These are phyloP conservation scores for Ursus arctos DNA, from an alignment of 2,113 vertebrate species.

Conservation along the genomic window DNA sequence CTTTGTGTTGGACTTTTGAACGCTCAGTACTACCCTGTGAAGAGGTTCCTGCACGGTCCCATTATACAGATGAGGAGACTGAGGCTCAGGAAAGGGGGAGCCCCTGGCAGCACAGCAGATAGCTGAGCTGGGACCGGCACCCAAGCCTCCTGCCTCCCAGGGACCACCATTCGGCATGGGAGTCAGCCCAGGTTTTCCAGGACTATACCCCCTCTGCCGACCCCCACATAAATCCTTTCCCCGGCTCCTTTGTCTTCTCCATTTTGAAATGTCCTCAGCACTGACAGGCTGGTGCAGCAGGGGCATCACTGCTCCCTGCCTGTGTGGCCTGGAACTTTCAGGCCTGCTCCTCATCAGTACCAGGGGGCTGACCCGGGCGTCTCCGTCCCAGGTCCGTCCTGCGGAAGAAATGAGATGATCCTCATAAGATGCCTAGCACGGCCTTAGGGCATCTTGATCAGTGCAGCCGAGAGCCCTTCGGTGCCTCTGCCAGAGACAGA, in stretches of 20 bases:
- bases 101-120: neutral
- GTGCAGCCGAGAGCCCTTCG: neutral
- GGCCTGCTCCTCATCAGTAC: neutral
- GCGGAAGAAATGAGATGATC: neutral
- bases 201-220: neutral
- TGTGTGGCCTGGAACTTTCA: neutral
- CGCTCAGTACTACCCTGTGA: neutral
- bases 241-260: neutral
- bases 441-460: neutral
- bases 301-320: neutral
- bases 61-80: neutral
- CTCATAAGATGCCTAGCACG: neutral
- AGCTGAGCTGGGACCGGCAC: too few species aligned
- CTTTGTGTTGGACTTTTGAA: neutral
- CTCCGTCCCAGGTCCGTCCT: neutral
- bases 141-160: neutral
- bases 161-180: neutral
- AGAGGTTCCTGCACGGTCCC: neutral
- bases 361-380: fast-evolving
- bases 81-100: neutral
- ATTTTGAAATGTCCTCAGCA: neutral
- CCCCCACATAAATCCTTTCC: neutral
- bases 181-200: neutral
- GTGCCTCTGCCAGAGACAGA: neutral
- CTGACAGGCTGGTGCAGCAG: neutral